A percentile compares a stretch with the other conserved stretches of the same genome.
Evolutionary conservation across 2,797 vertebrate species (phyloP).

Genomic region (Erethizon dorsatum): DNA sequence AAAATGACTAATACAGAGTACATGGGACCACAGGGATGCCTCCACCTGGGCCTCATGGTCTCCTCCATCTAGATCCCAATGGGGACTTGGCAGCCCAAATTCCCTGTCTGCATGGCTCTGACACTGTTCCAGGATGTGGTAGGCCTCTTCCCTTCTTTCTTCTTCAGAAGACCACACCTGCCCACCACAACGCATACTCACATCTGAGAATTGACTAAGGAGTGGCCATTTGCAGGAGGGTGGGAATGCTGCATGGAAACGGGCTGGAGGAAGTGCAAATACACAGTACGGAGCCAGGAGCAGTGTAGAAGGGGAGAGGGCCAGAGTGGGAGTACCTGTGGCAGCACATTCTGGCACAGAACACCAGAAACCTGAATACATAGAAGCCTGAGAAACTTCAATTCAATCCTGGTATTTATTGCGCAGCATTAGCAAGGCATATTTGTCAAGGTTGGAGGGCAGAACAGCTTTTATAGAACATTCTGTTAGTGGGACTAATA

Average conservation of each 20-base stretch:
- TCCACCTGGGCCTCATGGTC: too few relatives aligned
- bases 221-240: background rate
- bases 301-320: fast-evolving
- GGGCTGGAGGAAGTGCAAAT: background rate
- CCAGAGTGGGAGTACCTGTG: fast-evolving
- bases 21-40: background rate
- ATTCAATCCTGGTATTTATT: background rate
- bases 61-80: background rate
- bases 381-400: background rate
- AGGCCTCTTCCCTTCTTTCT: background rate
- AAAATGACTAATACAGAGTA: background rate
- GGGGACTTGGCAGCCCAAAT: background rate
- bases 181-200: background rate
- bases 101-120: background rate
- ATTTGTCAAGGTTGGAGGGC: background rate
- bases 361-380: background rate
- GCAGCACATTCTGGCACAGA: background rate
- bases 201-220: background rate
- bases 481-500: background rate
- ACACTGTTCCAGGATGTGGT: background rate
- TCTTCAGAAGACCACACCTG: background rate
- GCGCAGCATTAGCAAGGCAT: background rate
- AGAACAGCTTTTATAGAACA: background rate
- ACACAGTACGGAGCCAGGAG: background rate
- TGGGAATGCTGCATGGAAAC: too few relatives aligned